phyloP scores from a whole-genome alignment of 2,888 invertebrate genomes.

The Aphidoletes aphidimyza region DNA sequence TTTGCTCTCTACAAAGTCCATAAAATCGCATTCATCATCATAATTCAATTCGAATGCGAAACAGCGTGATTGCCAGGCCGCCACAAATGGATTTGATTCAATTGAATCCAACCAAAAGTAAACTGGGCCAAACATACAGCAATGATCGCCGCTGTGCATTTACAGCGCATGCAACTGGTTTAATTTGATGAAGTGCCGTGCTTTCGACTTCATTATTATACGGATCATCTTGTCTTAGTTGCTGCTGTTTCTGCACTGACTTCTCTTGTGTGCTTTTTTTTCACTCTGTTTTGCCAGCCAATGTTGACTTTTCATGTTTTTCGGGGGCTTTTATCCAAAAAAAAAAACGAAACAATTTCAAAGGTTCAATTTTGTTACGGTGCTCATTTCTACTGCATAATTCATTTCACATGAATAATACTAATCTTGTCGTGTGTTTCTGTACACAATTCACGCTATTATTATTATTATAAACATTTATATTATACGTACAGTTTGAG shows the following conservation, averaged over 20 bases:
- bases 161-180: conserved; percentile 4
- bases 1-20: conserved; percentile 20
- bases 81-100: conserved; percentile 46
- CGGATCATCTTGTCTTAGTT: conserved; percentile 43
- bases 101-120: not conserved
- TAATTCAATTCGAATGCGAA: conserved; percentile 51
- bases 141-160: not conserved
- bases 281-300: too few species aligned
- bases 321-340: not conserved
- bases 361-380: not conserved
- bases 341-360: not conserved
- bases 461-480: conserved; percentile 40
- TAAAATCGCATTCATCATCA: conserved; percentile 51
- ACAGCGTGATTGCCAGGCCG: conserved; percentile 43
- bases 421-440: conserved; percentile 21
- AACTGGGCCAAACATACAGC: conserved; percentile 24
- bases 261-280: not conserved
- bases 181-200: conserved; percentile 34
- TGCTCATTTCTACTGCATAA: conserved; percentile 11
- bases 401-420: conserved; percentile 45
- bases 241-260: not conserved
- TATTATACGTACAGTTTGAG: not conserved
- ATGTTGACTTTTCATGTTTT: not conserved
- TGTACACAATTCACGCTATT: conserved; percentile 24
- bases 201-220: conserved; percentile 17